Percentiles rank a stretch among this genome's conserved stretches.
Conservation (phyloP, 2,888 invertebrate genomes). For the Campoplex nolae region DNA sequence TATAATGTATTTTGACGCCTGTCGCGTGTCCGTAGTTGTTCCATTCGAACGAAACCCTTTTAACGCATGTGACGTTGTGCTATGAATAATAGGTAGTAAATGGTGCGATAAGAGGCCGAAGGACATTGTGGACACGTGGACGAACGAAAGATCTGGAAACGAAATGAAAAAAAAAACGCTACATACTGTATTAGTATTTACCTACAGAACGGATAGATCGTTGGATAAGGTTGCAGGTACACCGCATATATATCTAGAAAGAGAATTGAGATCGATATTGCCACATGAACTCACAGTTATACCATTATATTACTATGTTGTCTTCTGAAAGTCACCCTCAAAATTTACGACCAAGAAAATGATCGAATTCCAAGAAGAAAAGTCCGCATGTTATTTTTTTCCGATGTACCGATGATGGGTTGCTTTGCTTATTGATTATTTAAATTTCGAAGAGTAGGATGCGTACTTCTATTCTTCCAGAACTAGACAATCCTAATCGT, state of each 20-base stretch:
- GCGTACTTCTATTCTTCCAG: background rate
- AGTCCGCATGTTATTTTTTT: background rate
- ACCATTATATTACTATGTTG: background rate
- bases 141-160: background rate
- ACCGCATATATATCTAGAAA: constrained; percentile 20
- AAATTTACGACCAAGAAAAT: background rate
- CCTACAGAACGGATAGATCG: constrained; percentile 33
- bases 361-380: background rate
- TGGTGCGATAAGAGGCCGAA: constrained; percentile 52
- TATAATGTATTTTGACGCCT: constrained; percentile 36
- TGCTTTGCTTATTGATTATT: background rate
- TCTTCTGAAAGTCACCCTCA: background rate
- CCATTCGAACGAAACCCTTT: constrained; percentile 30
- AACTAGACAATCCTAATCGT: background rate
- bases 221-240: constrained; percentile 41
- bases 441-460: background rate
- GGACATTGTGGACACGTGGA: constrained; percentile 48
- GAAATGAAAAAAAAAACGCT: constrained; percentile 1
- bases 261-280: constrained; percentile 55
- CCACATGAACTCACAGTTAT: background rate
- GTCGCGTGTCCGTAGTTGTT: constrained; percentile 40
- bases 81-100: constrained; percentile 50
- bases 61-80: constrained; percentile 13
- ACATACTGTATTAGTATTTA: constrained; percentile 24
- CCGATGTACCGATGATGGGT: background rate